Conservation (phyloP, 2,888 invertebrate species). For the Spisula subtruncata region DNA sequence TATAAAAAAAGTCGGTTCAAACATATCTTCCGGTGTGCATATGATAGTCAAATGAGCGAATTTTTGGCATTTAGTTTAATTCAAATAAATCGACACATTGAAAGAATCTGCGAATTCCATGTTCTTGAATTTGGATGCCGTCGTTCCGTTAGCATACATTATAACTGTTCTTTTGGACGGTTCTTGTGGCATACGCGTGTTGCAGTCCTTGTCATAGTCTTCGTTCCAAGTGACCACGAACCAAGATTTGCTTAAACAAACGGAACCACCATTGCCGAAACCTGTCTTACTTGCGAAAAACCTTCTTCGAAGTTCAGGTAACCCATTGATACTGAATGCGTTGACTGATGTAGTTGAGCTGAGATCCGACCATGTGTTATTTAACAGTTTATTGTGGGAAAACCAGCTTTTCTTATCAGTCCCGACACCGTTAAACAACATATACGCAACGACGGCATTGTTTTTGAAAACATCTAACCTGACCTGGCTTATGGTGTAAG, state of each 20-base stretch:
- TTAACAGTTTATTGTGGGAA: not conserved
- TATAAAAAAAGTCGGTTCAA: no score
- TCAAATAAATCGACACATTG: not conserved
- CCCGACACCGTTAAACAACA: conserved; percentile 19
- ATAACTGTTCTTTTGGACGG: not conserved
- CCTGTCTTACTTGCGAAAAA: not conserved
- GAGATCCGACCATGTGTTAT: conserved; percentile 9
- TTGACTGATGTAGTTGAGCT: not conserved
- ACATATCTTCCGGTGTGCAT: no score
- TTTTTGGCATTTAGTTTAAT: not conserved
- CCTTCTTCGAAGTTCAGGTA: not conserved
- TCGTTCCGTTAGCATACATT: not conserved
- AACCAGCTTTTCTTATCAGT: not conserved
- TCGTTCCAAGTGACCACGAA: not conserved
- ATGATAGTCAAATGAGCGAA: no score
- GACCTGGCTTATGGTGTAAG: not conserved
- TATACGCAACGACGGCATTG: not conserved
- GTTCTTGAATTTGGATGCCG: not conserved
- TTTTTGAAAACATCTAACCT: not conserved
- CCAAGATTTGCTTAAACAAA: not conserved
- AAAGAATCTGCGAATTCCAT: not conserved
- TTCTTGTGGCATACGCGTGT: not conserved
- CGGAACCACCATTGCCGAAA: not conserved
- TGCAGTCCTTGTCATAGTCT: not conserved
- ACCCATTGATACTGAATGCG: not conserved